These are phyloP conservation scores for Ctenochaetus hawaiiensis DNA, from an alignment of 2,797 vertebrate species.

Conservation along the genomic window DNA sequence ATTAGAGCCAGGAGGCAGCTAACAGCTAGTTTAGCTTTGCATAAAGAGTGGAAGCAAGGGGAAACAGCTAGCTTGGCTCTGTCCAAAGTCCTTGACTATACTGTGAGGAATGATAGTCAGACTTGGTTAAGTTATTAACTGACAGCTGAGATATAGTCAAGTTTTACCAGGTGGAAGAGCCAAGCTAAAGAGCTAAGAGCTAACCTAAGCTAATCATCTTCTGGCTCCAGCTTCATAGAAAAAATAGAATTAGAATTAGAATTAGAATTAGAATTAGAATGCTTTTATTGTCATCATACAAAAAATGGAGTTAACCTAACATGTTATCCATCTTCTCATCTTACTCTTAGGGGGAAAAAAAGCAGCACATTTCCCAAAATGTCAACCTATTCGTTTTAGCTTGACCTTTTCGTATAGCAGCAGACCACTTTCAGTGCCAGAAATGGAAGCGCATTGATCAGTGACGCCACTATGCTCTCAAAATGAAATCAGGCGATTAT, in stretches of 20 bases:
- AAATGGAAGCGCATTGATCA: not conserved
- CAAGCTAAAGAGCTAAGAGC: not conserved
- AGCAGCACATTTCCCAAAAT: not conserved
- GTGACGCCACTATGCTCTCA: not conserved
- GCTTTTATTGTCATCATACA: too few species aligned
- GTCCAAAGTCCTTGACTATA: not conserved
- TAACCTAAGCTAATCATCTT: not conserved
- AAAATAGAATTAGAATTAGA: too few species aligned
- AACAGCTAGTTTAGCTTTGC: conserved; percentile 15
- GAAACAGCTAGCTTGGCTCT: not conserved
- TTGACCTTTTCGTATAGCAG: not conserved
- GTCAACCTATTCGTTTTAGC: not conserved
- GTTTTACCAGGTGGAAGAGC: not conserved
- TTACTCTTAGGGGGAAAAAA: not conserved
- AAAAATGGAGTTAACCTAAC: not conserved
- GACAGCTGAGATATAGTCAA: not conserved
- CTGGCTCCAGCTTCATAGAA: too few species aligned
- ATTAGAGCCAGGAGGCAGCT: conserved; percentile 8
- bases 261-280: too few species aligned
- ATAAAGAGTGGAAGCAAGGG: not conserved
- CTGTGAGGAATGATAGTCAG: not conserved
- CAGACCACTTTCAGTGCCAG: not conserved
- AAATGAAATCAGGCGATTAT: not conserved
- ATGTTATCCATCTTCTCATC: not conserved
- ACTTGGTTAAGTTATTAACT: not conserved